phyloP scores from a whole-genome alignment of 2,888 invertebrate species.

The Pandemis corylana region DNA sequence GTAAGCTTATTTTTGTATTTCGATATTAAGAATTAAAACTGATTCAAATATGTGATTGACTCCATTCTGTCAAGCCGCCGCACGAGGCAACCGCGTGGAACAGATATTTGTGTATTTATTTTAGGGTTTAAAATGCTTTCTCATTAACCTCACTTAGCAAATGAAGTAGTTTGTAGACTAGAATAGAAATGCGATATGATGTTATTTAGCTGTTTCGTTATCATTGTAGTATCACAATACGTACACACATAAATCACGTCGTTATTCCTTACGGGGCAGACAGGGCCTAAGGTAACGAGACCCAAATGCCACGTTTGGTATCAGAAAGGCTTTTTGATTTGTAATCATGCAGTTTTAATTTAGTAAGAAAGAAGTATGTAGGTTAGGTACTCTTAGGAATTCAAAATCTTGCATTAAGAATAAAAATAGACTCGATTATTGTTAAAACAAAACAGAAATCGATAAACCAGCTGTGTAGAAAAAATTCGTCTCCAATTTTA shows the following conservation, averaged over 20 bases:
- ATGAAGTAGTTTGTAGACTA: background rate
- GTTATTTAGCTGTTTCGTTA: no score
- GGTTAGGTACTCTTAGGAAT: no score
- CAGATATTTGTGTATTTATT: background rate
- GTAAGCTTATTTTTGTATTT: constrained; percentile 58
- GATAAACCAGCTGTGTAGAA: background rate
- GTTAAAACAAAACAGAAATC: background rate
- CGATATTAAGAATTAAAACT: no score
- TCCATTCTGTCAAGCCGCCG: background rate
- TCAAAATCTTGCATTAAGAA: background rate
- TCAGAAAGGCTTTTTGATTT: no score
- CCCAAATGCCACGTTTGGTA: no score
- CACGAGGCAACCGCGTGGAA: background rate
- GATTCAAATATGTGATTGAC: background rate
- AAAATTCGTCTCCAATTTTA: constrained; percentile 25
- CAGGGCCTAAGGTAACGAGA: no score
- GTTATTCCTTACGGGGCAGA: no score
- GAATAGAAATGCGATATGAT: no score
- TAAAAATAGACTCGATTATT: background rate
- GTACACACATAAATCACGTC: no score
- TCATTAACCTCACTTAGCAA: background rate
- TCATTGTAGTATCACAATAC: no score
- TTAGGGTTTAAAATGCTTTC: background rate
- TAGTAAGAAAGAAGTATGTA: no score
- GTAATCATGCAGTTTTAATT: no score